Conservation (phyloP, 2,797 vertebrate genomes). For the Mareca penelope region DNA sequence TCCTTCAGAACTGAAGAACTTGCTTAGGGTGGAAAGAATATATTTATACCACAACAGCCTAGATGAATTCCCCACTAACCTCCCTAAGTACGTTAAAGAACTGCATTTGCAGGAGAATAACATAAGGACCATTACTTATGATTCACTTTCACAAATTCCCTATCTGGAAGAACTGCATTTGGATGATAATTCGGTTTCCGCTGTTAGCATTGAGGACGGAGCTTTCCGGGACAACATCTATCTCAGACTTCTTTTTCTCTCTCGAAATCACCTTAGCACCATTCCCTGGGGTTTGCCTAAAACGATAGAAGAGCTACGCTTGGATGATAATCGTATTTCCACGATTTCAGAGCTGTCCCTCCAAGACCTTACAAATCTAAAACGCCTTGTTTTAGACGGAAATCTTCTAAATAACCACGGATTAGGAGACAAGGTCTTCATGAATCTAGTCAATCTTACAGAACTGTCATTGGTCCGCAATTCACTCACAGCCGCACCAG, state of each 20-base stretch:
- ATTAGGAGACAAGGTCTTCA: conserved; percentile 94
- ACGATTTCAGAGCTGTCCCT: conserved; percentile 95
- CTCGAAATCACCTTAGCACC: conserved; percentile 97
- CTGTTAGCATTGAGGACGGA: conserved; percentile 98
- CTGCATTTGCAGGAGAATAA: conserved; percentile 99
- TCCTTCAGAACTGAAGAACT: conserved; percentile 90
- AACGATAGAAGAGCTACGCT: conserved; percentile 97
- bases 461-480: conserved; percentile 97
- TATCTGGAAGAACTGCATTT: conserved; percentile 98
- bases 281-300: conserved; percentile 95
- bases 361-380: conserved; percentile 97
- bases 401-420: conserved; percentile 97
- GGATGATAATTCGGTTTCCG: conserved; percentile 98
- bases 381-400: conserved; percentile 96
- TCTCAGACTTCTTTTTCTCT: conserved; percentile 96
- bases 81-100: conserved; percentile 95
- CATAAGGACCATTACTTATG: conserved; percentile 95
- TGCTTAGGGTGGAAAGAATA: conserved; percentile 95
- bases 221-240: conserved; percentile 96
- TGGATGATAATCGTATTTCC: conserved; percentile 99
- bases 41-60: conserved; percentile 98
- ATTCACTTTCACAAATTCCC: conserved; percentile 95
- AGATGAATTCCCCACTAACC: conserved; percentile 98
- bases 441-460: conserved; percentile 94
- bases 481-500: conserved; percentile 92